phyloP scores from a whole-genome alignment of 2,113 vertebrate genomes.

The Herpetotheres cachinnans region DNA sequence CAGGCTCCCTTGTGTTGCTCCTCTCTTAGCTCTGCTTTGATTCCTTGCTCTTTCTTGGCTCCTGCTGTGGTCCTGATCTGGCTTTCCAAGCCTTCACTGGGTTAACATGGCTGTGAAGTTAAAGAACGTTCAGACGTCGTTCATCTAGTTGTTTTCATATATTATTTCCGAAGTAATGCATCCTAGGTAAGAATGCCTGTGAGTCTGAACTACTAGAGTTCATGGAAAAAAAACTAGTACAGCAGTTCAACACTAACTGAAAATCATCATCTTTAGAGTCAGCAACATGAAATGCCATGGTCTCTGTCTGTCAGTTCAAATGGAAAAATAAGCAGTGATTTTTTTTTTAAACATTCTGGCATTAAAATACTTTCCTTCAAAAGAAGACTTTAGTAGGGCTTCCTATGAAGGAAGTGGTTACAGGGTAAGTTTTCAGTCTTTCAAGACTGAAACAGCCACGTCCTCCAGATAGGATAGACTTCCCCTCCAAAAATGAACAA shows the following conservation, averaged over 20 bases:
- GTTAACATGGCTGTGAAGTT: neutral
- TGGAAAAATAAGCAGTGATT: neutral
- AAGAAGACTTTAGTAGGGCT: neutral
- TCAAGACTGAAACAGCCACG: neutral
- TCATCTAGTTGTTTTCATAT: neutral
- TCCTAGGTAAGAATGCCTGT: neutral
- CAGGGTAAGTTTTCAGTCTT: neutral
- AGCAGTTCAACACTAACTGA: neutral
- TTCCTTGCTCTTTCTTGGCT: neutral
- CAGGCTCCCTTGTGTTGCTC: neutral
- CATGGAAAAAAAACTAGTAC: neutral
- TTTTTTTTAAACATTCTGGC: neutral
- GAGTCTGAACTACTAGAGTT: neutral
- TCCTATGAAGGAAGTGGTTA: neutral
- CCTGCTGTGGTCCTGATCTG: neutral
- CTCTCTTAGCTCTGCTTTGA: neutral
- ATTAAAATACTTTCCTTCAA: neutral
- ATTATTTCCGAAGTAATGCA: neutral
- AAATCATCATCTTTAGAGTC: neutral
- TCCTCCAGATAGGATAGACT: neutral
- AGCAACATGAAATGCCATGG: neutral
- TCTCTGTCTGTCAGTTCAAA: neutral
- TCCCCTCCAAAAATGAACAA: fast-evolving
- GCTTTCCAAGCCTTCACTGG: neutral
- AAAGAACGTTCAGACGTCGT: neutral